These are phyloP conservation scores for Rhinolophus ferrumequinum DNA, from an alignment of 2,113 vertebrate genomes.

Conservation along the genomic window DNA sequence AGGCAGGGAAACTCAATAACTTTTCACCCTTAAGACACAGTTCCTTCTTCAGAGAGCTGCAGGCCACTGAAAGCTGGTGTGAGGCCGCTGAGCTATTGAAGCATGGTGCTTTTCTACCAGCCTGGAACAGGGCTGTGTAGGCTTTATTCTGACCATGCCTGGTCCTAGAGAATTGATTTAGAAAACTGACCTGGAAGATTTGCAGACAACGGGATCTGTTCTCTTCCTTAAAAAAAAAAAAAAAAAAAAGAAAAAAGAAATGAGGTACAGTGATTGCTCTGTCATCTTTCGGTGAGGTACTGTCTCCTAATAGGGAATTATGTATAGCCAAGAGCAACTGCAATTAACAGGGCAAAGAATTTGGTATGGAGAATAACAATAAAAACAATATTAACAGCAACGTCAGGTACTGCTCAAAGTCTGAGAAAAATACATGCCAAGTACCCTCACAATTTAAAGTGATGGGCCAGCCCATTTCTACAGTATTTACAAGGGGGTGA, in stretches of 20 bases:
- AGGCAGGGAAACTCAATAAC: constrained; percentile 77
- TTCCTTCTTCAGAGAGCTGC: constrained; percentile 59
- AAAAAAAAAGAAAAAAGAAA: neutral
- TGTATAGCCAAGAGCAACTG: neutral
- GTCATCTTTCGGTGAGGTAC: neutral
- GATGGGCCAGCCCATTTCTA: neutral
- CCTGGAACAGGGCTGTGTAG: constrained; percentile 29
- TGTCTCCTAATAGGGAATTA: constrained; percentile 28
- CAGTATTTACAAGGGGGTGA: neutral
- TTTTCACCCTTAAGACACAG: constrained; percentile 66
- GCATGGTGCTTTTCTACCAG: constrained; percentile 53
- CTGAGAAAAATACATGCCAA: neutral
- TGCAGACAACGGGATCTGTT: neutral
- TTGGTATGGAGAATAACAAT: neutral
- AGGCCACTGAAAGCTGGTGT: constrained; percentile 53
- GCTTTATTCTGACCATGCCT: constrained; percentile 57
- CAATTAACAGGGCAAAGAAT: neutral
- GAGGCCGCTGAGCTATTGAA: constrained; percentile 53
- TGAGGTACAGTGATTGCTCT: neutral
- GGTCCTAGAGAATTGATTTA: constrained; percentile 48
- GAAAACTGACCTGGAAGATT: constrained; percentile 69
- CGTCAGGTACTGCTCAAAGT: neutral
- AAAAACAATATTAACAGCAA: neutral
- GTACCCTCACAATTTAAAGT: neutral
- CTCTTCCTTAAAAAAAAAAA: neutral